Evolutionary conservation across 2,797 vertebrate genomes (phyloP).

Genomic region (Momotus momota): DNA sequence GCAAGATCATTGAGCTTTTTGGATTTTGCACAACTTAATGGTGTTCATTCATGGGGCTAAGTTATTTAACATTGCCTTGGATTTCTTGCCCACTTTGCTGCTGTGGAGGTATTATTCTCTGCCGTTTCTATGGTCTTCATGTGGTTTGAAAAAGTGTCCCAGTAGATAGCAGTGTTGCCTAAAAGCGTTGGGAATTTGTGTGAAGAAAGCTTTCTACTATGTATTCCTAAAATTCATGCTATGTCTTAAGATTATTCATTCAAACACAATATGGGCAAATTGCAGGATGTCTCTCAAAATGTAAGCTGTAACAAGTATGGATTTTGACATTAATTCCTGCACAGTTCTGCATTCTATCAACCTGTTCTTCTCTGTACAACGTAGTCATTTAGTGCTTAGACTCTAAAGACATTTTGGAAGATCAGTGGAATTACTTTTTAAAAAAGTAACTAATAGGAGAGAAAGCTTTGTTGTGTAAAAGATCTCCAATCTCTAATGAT

Average conservation of each 20-base stretch:
- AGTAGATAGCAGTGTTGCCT: background rate
- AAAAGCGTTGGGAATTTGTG: background rate
- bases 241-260: background rate
- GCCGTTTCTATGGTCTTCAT: background rate
- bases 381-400: background rate
- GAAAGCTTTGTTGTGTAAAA: background rate
- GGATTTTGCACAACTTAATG: background rate
- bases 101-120: background rate
- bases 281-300: slow-evolving; percentile 12
- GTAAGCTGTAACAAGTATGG: background rate
- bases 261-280: slow-evolving; percentile 26
- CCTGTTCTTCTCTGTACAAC: background rate
- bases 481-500: background rate
- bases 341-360: background rate
- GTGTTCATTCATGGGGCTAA: background rate
- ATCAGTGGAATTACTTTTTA: background rate
- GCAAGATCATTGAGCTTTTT: background rate
- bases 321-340: background rate
- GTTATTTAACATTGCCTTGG: background rate
- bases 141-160: background rate
- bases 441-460: background rate
- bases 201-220: background rate
- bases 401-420: background rate
- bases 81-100: background rate
- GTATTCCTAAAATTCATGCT: background rate